Evolutionary conservation across 2,797 vertebrate genomes (phyloP), one percentile per base, ranked within the genome.

Genomic region (Smutsia gigantea): DNA sequence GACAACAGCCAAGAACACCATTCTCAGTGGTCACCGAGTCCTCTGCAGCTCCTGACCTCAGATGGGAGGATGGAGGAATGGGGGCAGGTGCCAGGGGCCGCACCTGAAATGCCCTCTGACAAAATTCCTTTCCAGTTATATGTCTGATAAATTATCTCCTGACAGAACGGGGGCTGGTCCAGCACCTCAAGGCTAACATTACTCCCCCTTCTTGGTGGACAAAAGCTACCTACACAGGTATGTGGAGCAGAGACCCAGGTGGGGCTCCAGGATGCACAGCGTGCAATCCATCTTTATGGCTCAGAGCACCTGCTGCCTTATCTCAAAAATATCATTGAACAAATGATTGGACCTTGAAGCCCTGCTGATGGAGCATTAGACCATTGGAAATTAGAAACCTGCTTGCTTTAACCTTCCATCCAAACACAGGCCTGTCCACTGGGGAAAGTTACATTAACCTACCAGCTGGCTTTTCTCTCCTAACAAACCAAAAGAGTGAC

Each of bases 81-180:
- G 1, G 19, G 2, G 12, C 34, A 2, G 66, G 11, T 15, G 23
- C 27, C n/a, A 5, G 31, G n/a, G 39, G 34, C 2, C 34, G 27
- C 19, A 0, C 42, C 19, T 0, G 19, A 55, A 8, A 27, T 0
- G 0, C 46, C 6, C 31, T 5, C 10, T 5, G 0, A 10, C 37
- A 1, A 15, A 63, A 4, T 5, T 18, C 10, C 31, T 15, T 71
- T 42, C 39, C 13, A 14, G 1, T 55, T 1, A 1, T 2, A 1
- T 0, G 5, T 49, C 66, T 15, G 29, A 66, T 39, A 42, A 21
- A 5, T 39, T 0, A 2, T 6, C 55, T 39, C 46, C 0, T 19
- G 27, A 13, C 5, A 27, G 53, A n/a, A 0, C 3, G 12, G 59
- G 37, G 4, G 19, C 18, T 3, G 0, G 31, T 10, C 27, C 8